Evolutionary conservation across 2,797 vertebrate genomes (phyloP).

Genomic region (Falco novaeseelandiae): DNA sequence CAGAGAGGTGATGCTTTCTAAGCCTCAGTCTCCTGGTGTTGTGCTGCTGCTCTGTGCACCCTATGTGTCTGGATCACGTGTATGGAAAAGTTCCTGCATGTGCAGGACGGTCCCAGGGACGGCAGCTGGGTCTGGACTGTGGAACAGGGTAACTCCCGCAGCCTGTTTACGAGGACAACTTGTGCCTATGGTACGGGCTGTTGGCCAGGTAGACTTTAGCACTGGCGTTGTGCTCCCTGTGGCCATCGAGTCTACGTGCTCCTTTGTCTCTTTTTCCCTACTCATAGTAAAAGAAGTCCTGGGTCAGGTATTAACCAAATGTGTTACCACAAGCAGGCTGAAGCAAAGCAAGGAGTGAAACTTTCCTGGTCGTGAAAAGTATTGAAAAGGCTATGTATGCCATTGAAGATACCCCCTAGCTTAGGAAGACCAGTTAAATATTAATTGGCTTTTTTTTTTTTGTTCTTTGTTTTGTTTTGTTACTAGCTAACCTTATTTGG

Average conservation of each 20-base stretch:
- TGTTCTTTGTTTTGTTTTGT: not conserved
- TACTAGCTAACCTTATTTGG: not conserved
- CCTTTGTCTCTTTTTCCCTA: not conserved
- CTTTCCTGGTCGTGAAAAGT: not conserved
- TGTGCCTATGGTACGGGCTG: not conserved
- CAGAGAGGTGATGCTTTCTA: not conserved
- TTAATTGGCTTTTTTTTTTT: not conserved
- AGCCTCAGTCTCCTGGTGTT: fast-evolving
- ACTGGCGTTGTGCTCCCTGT: not conserved
- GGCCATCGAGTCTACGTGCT: not conserved
- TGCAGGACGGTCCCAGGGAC: not conserved
- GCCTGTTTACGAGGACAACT: not conserved
- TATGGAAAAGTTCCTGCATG: not conserved
- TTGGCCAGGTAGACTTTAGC: not conserved
- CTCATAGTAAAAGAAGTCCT: not conserved
- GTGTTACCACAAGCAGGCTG: not conserved
- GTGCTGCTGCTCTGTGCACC: not conserved
- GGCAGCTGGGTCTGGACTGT: not conserved
- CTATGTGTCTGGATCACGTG: not conserved
- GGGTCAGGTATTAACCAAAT: not conserved
- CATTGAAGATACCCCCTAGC: not conserved
- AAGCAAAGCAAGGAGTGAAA: not conserved
- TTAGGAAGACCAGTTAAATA: not conserved
- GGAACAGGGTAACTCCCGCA: not conserved
- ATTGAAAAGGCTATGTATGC: not conserved